Evolutionary conservation across 2,888 invertebrate genomes (phyloP).

Genomic region (Drosophila pegasa): DNA sequence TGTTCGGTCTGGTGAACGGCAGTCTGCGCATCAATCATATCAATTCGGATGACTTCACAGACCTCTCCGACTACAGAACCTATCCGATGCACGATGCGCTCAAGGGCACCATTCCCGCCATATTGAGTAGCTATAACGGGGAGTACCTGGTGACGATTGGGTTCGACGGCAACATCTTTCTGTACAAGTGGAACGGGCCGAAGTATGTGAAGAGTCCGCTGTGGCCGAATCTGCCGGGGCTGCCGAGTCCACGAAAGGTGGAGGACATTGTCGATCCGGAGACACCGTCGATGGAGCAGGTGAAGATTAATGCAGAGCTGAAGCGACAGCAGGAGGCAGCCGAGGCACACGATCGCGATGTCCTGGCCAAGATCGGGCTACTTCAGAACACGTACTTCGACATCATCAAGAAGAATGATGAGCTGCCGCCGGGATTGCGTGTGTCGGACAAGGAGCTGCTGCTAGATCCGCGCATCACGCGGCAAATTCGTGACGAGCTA

Average conservation of each 20-base stretch:
- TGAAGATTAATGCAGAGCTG: slow-evolving; percentile 88
- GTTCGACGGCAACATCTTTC: slow-evolving; percentile 91
- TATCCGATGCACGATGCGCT: slow-evolving; percentile 91
- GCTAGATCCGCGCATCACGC: slow-evolving; percentile 88
- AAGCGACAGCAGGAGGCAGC: slow-evolving; percentile 80
- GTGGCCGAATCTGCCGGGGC: slow-evolving; percentile 2
- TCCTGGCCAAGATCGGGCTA: slow-evolving; percentile 86
- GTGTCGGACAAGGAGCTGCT: slow-evolving; percentile 87
- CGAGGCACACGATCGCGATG: slow-evolving; percentile 87
- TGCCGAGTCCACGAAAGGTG: slow-evolving; percentile 31
- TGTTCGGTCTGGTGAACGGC: slow-evolving; percentile 88
- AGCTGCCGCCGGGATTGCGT: slow-evolving; percentile 87
- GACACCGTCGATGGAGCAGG: slow-evolving; percentile 87
- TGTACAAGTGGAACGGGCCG: slow-evolving; percentile 86
- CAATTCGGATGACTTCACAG: slow-evolving; percentile 85
- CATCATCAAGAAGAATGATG: slow-evolving; percentile 86
- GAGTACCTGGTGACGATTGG: slow-evolving; percentile 88
- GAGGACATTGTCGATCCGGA: slow-evolving; percentile 79
- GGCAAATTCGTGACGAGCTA: slow-evolving; percentile 87
- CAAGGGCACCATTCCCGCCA: slow-evolving; percentile 88
- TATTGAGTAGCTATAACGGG: slow-evolving; percentile 88
- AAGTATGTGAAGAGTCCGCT: slow-evolving; percentile 12
- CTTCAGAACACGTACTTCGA: slow-evolving; percentile 87
- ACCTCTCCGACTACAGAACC: slow-evolving; percentile 88
- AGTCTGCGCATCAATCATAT: slow-evolving; percentile 86